A percentile compares a stretch with the other conserved stretches of the same genome.
Evolutionary conservation across 2,113 vertebrate genomes (phyloP).

Genomic region (Silurus glanis): DNA sequence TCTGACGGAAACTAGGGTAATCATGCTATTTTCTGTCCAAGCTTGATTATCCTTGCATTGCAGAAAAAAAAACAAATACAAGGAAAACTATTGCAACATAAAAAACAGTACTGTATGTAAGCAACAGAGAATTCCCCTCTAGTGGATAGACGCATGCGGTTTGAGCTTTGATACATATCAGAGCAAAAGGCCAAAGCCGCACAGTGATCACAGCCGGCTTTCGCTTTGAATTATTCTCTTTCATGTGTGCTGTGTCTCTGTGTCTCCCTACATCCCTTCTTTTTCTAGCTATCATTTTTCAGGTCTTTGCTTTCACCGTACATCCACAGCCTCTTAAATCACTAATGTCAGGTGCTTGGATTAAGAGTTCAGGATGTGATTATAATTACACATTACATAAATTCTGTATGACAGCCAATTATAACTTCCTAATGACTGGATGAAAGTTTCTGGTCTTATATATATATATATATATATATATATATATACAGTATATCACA

Average conservation of each 20-base stretch:
- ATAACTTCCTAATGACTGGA: too few species aligned
- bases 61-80: constrained; percentile 15
- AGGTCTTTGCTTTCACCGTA: background rate
- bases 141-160: constrained; percentile 35
- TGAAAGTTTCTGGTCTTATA: too few species aligned
- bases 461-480: too few species aligned
- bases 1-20: background rate
- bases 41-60: constrained; percentile 20
- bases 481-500: too few species aligned
- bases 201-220: constrained; percentile 34
- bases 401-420: background rate
- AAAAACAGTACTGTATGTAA: constrained; percentile 58
- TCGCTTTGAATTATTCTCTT: constrained; percentile 48
- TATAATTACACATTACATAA: constrained; percentile 17
- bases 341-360: background rate
- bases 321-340: background rate
- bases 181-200: constrained; percentile 38
- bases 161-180: constrained; percentile 36
- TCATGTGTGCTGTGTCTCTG: constrained; percentile 28
- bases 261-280: background rate
- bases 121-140: constrained; percentile 44
- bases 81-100: constrained; percentile 59
- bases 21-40: constrained; percentile 29
- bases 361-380: background rate
- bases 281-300: background rate